Conservation (phyloP, 2,888 invertebrate genomes). For the Desoria tigrina region DNA sequence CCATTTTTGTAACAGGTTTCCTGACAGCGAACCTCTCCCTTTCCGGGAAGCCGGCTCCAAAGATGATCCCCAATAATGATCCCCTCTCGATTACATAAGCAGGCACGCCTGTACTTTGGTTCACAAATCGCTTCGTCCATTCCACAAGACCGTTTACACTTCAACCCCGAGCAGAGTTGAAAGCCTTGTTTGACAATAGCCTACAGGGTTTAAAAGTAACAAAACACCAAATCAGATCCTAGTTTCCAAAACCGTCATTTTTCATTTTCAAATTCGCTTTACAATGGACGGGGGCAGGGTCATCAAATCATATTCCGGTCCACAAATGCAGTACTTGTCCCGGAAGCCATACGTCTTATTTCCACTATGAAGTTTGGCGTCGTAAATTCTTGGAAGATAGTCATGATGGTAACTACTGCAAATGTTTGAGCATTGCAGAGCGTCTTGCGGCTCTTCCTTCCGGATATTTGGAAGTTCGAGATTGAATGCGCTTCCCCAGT, state of each 20-base stretch:
- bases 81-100: slow-evolving; percentile 34
- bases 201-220: slow-evolving; percentile 21
- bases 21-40: slow-evolving; percentile 32
- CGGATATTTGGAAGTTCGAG: slow-evolving; percentile 15
- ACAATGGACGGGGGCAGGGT: too few relatives aligned
- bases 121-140: slow-evolving; percentile 39
- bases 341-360: slow-evolving; percentile 25
- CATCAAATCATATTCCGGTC: not conserved
- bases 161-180: slow-evolving; percentile 39
- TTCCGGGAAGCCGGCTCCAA: slow-evolving; percentile 34
- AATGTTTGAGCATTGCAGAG: slow-evolving; percentile 25
- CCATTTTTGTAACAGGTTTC: slow-evolving; percentile 24
- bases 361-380: slow-evolving; percentile 12
- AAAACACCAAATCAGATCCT: not conserved
- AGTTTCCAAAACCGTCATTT: too few relatives aligned
- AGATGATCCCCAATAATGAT: slow-evolving; percentile 38
- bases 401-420: slow-evolving; percentile 39
- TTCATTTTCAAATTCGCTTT: too few relatives aligned
- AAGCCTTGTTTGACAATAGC: slow-evolving; percentile 34
- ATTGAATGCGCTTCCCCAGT: slow-evolving; percentile 26
- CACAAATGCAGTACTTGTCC: slow-evolving; percentile 33
- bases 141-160: slow-evolving; percentile 40
- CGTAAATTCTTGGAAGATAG: slow-evolving; percentile 30
- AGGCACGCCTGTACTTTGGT: slow-evolving; percentile 33
- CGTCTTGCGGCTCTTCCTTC: slow-evolving; percentile 26